Evolutionary conservation across 2,113 vertebrate species (phyloP).

Genomic region (Oncorhynchus clarkii): DNA sequence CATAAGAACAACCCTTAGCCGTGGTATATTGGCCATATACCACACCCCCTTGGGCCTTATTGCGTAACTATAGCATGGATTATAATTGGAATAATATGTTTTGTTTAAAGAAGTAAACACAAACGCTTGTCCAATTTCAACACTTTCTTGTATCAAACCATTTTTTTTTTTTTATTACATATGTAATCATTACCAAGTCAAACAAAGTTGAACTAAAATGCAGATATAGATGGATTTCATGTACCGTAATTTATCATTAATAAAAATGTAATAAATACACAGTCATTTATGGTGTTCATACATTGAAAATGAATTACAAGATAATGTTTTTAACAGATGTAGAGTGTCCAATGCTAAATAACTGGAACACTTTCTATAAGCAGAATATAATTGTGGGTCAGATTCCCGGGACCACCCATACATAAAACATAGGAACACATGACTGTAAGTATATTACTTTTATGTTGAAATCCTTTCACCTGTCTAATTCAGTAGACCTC

Average conservation of each 20-base stretch:
- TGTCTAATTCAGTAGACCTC: too few species aligned
- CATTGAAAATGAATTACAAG: not conserved
- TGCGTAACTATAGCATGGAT: not conserved
- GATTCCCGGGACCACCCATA: too few species aligned
- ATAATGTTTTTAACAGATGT: not conserved
- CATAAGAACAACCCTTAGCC: too few species aligned
- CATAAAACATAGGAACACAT: too few species aligned
- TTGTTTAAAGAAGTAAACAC: not conserved
- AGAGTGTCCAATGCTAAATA: too few species aligned
- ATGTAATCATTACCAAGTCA: constrained; percentile 59
- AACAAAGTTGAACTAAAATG: constrained; percentile 53
- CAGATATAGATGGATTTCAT: constrained; percentile 33
- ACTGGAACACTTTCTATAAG: not conserved
- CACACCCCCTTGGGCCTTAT: too few species aligned
- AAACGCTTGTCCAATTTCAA: constrained; percentile 54
- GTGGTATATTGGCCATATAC: too few species aligned
- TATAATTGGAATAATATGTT: not conserved
- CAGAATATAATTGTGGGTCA: not conserved
- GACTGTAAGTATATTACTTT: too few species aligned
- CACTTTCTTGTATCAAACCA: constrained; percentile 69
- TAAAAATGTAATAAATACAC: not conserved
- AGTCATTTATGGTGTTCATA: not conserved
- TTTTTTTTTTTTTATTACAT: constrained; percentile 48
- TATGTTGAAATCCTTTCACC: too few species aligned
- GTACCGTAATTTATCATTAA: constrained; percentile 39